Conservation (phyloP, 2,888 invertebrate species). For the Meiosimyza platycephala region DNA sequence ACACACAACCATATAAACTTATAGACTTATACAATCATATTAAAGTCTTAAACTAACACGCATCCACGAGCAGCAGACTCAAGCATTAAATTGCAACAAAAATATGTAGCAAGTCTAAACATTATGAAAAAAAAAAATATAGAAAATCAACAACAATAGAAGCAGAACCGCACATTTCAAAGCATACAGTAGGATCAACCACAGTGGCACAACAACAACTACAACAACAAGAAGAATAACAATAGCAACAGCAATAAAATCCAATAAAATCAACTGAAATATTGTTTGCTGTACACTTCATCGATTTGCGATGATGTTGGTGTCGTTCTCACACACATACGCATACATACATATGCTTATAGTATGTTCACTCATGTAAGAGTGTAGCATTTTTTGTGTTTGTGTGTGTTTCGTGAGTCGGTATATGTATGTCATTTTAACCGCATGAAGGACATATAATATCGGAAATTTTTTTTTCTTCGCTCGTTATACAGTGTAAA, state of each 20-base stretch:
- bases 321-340: background rate
- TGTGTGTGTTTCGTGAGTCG: background rate
- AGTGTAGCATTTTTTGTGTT: background rate
- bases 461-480: too few relatives aligned
- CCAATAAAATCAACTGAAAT: slow-evolving; percentile 17
- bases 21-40: too few relatives aligned
- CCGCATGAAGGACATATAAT: slow-evolving; percentile 13
- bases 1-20: too few relatives aligned
- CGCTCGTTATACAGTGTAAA: too few relatives aligned
- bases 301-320: slow-evolving; percentile 16
- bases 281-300: slow-evolving; percentile 12
- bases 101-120: too few relatives aligned
- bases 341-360: background rate
- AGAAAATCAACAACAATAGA: background rate
- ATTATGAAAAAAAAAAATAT: background rate
- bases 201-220: background rate
- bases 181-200: background rate
- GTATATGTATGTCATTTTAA: background rate
- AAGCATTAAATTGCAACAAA: too few relatives aligned
- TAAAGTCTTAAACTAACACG: too few relatives aligned
- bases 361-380: background rate
- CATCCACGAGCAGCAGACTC: background rate
- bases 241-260: slow-evolving; percentile 10
- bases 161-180: background rate
- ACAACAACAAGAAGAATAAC: slow-evolving; percentile 13